Evolutionary conservation across 2,888 invertebrate genomes (phyloP).

Genomic region (Pollenia amentaria): DNA sequence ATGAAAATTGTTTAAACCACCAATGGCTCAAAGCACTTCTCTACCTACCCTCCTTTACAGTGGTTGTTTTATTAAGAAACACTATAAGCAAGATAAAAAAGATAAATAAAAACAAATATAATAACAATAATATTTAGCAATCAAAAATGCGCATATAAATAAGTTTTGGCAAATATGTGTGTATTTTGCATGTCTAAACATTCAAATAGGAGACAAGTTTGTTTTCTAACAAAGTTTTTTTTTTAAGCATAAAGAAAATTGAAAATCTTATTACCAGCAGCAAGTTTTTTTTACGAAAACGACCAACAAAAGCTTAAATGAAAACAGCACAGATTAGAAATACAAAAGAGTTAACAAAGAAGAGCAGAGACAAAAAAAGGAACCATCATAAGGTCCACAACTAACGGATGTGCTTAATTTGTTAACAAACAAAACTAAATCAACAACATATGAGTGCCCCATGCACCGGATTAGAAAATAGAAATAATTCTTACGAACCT

Average conservation of each 20-base stretch:
- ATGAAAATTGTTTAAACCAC: background rate
- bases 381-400: conserved; percentile 11
- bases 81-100: background rate
- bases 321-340: conserved; percentile 5
- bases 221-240: background rate
- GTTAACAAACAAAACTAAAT: conserved; percentile 66
- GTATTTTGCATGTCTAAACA: conserved; percentile 56
- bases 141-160: conserved; percentile 71
- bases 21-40: background rate
- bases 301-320: background rate
- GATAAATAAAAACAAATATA: conserved; percentile 30
- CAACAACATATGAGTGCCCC: conserved; percentile 39
- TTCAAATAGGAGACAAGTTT: conserved; percentile 27
- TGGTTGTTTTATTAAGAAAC: conserved; percentile 1
- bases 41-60: background rate
- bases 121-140: conserved; percentile 61
- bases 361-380: background rate
- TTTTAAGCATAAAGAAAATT: background rate
- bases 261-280: conserved; percentile 9
- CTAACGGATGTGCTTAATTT: conserved; percentile 65
- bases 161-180: conserved; percentile 41
- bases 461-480: background rate
- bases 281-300: conserved; percentile 1
- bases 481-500: background rate
- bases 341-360: background rate